Evolutionary conservation across 2,113 vertebrate species (phyloP).

Genomic region (Prunella himalayana): DNA sequence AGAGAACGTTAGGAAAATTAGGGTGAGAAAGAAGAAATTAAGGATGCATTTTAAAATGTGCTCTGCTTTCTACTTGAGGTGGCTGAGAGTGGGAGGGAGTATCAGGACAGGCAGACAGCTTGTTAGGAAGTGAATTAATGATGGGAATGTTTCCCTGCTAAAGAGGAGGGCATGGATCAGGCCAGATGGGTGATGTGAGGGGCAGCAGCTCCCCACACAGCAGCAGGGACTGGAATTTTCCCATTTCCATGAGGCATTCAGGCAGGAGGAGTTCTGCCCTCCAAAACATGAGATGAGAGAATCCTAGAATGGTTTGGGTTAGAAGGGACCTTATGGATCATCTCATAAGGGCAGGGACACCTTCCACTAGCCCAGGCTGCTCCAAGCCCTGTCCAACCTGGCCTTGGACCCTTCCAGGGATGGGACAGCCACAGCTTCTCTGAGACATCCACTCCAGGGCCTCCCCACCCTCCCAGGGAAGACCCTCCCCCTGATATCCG

Average conservation of each 20-base stretch:
- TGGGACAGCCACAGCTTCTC: neutral
- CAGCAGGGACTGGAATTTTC: neutral
- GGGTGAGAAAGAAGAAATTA: neutral
- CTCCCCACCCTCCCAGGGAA: neutral
- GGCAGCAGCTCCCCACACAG: neutral
- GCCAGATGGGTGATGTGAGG: neutral
- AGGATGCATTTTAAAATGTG: neutral
- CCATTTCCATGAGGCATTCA: neutral
- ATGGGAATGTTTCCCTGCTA: neutral
- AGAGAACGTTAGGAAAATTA: neutral
- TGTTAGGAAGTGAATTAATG: neutral
- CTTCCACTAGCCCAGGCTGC: neutral
- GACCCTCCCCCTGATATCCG: rapidly evolving
- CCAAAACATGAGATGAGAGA: neutral
- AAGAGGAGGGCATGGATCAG: neutral
- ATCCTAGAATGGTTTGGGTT: neutral
- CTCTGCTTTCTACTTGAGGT: neutral
- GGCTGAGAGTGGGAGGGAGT: conserved; percentile 35
- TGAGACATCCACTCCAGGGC: neutral
- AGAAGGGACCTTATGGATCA: neutral
- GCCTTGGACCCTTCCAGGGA: neutral
- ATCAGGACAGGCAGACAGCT: conserved; percentile 30
- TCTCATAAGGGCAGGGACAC: neutral
- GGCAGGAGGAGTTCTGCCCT: neutral
- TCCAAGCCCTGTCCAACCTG: neutral